Percentiles rank a stretch among this genome's conserved stretches.
phyloP scores from a whole-genome alignment of 2,797 vertebrate species.

The Geotria australis region DNA sequence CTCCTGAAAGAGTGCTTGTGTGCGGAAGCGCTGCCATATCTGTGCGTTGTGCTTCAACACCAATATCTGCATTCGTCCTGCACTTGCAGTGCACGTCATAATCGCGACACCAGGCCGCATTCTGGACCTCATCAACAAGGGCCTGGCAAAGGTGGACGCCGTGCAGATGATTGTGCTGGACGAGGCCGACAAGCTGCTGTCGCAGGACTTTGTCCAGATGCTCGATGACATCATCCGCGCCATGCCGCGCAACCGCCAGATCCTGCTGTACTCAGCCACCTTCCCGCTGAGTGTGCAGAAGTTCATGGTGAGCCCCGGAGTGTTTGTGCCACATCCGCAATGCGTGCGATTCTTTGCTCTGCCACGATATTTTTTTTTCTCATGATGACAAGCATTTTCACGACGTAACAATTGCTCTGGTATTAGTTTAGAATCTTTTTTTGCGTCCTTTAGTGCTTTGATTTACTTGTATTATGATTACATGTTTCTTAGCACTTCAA shows the following conservation, averaged over 20 bases:
- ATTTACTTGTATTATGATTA: too few relatives aligned
- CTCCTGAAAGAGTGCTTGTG: not conserved
- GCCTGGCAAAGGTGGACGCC: slow-evolving; percentile 84
- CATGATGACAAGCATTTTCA: too few relatives aligned
- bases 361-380: too few relatives aligned
- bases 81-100: slow-evolving; percentile 55
- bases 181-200: slow-evolving; percentile 95
- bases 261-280: slow-evolving; percentile 89
- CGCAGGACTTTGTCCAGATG: slow-evolving; percentile 97
- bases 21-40: not conserved
- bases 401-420: too few relatives aligned
- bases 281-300: slow-evolving; percentile 96
- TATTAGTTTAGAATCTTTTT: too few relatives aligned
- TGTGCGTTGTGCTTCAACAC: not conserved
- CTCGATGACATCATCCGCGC: slow-evolving; percentile 95
- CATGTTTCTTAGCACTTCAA: too few relatives aligned
- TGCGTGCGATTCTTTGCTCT: too few relatives aligned
- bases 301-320: slow-evolving; percentile 46
- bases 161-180: slow-evolving; percentile 97
- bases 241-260: slow-evolving; percentile 83
- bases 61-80: not conserved
- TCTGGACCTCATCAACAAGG: slow-evolving; percentile 97
- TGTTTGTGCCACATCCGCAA: not conserved
- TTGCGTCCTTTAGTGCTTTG: too few relatives aligned
- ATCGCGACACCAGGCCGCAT: slow-evolving; percentile 94